These are phyloP conservation scores for Podotricha telesiphe DNA, from an alignment of 2,888 invertebrate species.

Conservation along the genomic window DNA sequence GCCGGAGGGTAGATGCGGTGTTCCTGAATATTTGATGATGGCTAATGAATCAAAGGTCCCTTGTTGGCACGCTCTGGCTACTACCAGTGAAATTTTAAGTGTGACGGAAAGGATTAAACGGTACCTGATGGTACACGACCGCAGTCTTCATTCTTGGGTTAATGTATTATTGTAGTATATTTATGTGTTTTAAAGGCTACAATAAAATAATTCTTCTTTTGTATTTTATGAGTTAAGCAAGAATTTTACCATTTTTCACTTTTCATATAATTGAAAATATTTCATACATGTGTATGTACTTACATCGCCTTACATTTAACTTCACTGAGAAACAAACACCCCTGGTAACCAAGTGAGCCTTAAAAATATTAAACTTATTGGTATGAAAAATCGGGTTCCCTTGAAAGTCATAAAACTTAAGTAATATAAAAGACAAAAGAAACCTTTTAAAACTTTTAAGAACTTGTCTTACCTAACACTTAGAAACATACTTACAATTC, in stretches of 20 bases:
- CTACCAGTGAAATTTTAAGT: slow-evolving; percentile 35
- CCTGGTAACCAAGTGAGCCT: too few species aligned
- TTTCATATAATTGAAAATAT: too few species aligned
- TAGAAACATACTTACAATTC: slow-evolving; percentile 30
- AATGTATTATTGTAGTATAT: slow-evolving; percentile 1
- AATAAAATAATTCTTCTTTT: not conserved
- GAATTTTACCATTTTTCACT: too few species aligned
- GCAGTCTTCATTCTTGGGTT: slow-evolving; percentile 17
- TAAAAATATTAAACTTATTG: not conserved
- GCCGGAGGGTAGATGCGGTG: slow-evolving; percentile 58
- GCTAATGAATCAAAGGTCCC: slow-evolving; percentile 60
- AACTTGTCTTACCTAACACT: slow-evolving; percentile 10
- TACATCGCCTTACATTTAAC: too few species aligned
- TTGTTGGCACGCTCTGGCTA: slow-evolving; percentile 43
- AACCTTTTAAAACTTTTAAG: not conserved
- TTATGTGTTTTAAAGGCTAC: not conserved
- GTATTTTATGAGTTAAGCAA: too few species aligned
- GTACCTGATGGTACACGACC: slow-evolving; percentile 17
- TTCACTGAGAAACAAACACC: too few species aligned
- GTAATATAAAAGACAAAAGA: not conserved
- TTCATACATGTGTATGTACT: too few species aligned
- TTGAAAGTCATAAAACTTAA: not conserved
- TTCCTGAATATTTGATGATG: slow-evolving; percentile 63
- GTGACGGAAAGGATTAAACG: slow-evolving; percentile 34
- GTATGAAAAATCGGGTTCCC: not conserved